These are phyloP conservation scores for Drosophila biarmipes DNA, from an alignment of 1,140 invertebrate species.

Conservation along the genomic window DNA sequence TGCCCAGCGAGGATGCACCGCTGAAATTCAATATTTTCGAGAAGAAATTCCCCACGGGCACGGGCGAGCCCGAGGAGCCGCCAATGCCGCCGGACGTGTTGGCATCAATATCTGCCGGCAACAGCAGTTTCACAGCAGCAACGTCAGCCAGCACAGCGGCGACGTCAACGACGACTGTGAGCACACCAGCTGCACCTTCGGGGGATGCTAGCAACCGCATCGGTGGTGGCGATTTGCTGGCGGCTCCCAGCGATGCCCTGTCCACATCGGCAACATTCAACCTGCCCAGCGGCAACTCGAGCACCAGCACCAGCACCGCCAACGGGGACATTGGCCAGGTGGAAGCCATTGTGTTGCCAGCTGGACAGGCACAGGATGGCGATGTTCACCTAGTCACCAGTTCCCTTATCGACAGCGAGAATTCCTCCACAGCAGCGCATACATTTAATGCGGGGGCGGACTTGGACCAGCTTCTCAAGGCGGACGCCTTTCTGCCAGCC, in stretches of 20 bases:
- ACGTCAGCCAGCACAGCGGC: conserved; percentile 1
- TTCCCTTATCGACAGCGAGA: conserved; percentile 13
- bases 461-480: conserved; percentile 71
- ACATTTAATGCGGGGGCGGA: conserved; percentile 43
- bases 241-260: conserved; percentile 42
- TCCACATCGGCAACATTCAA: conserved; percentile 43
- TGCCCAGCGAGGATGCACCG: conserved; percentile 77
- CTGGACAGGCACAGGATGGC: conserved; percentile 23
- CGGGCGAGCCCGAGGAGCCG: conserved; percentile 19
- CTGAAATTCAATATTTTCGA: conserved; percentile 82
- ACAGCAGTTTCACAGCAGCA: background rate
- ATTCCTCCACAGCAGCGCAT: background rate
- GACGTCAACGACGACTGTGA: conserved; percentile 6
- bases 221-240: conserved; percentile 37
- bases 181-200: conserved; percentile 22
- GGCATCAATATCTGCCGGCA: conserved; percentile 1
- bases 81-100: background rate
- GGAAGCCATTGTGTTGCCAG: conserved; percentile 76
- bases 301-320: conserved; percentile 1
- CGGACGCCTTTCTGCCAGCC: conserved; percentile 71
- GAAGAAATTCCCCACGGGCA: conserved; percentile 68
- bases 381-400: conserved; percentile 60
- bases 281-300: conserved; percentile 14
- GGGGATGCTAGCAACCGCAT: conserved; percentile 29
- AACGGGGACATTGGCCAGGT: conserved; percentile 51